A percentile compares a stretch with the other conserved stretches of the same genome.
Evolutionary conservation across 2,113 vertebrate genomes (phyloP).

Genomic region (Boulengeromyrus knoepffleri): DNA sequence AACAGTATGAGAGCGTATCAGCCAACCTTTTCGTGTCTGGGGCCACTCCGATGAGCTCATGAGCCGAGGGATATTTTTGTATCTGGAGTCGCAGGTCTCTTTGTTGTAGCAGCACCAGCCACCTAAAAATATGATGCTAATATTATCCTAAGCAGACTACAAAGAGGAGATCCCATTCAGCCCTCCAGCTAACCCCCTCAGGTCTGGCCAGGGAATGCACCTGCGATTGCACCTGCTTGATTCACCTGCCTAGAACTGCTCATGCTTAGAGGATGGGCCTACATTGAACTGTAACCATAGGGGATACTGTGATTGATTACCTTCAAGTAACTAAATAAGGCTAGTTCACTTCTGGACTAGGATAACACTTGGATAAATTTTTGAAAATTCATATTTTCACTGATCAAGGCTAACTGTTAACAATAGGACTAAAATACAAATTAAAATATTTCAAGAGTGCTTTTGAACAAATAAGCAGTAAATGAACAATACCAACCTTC

Average conservation of each 20-base stretch:
- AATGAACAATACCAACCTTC: constrained; percentile 53
- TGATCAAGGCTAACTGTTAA: not conserved
- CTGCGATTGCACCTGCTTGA: constrained; percentile 23
- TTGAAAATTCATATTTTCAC: not conserved
- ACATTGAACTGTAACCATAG: not conserved
- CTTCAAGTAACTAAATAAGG: not conserved
- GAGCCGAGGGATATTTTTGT: constrained; percentile 66
- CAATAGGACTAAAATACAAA: not conserved
- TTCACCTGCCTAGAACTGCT: constrained; percentile 1
- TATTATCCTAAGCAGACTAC: constrained; percentile 40
- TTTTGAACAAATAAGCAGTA: not conserved
- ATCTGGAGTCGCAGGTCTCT: constrained; percentile 69
- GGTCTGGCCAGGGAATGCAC: constrained; percentile 33
- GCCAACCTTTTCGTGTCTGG: constrained; percentile 60
- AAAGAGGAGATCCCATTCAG: constrained; percentile 34
- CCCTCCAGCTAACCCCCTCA: constrained; percentile 3
- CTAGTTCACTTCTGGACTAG: not conserved
- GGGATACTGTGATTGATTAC: not conserved
- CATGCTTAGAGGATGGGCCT: not conserved
- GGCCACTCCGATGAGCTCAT: constrained; percentile 68
- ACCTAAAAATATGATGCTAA: constrained; percentile 63
- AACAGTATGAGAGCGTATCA: constrained; percentile 15
- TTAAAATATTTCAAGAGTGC: not conserved
- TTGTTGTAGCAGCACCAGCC: constrained; percentile 70
- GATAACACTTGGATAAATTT: not conserved